phyloP scores from a whole-genome alignment of 2,888 invertebrate genomes.

The Leucozona laternaria region DNA sequence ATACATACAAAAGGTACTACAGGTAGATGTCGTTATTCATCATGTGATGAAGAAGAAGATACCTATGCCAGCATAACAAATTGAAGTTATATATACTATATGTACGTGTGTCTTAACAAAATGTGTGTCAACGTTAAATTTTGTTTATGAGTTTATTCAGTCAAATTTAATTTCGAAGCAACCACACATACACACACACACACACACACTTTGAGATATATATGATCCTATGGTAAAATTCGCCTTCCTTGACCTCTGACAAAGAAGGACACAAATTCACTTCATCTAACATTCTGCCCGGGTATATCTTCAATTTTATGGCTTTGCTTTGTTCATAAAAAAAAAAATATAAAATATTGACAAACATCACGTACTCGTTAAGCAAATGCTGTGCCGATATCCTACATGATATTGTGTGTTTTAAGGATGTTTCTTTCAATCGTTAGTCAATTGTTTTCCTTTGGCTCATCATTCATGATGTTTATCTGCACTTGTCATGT shows the following conservation, averaged over 20 bases:
- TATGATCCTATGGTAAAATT: constrained; percentile 4
- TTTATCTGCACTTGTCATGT: constrained; percentile 53
- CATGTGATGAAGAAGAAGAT: neutral
- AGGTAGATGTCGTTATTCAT: constrained; percentile 12
- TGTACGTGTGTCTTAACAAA: neutral
- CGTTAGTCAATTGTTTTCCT: constrained; percentile 62
- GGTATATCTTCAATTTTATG: constrained; percentile 3
- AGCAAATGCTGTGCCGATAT: constrained; percentile 18
- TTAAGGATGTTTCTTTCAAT: constrained; percentile 34
- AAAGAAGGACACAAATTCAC: constrained; percentile 15
- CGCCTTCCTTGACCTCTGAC: constrained; percentile 24
- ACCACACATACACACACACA: neutral
- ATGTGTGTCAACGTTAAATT: constrained; percentile 22
- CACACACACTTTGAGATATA: neutral
- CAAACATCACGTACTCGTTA: constrained; percentile 35
- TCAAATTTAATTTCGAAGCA: constrained; percentile 41
- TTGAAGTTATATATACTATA: constrained; percentile 6
- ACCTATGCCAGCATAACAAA: constrained; percentile 11
- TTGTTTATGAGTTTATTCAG: constrained; percentile 36
- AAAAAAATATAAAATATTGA: neutral
- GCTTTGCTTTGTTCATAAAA: constrained; percentile 5
- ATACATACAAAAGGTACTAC: neutral
- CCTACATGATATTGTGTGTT: constrained; percentile 1
- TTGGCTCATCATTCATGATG: constrained; percentile 51
- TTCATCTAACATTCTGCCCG: constrained; percentile 15